A percentile compares a stretch with the other conserved stretches of the same genome.
phyloP scores from a whole-genome alignment of 2,797 vertebrate species.

The Steatocranus sp. region DNA sequence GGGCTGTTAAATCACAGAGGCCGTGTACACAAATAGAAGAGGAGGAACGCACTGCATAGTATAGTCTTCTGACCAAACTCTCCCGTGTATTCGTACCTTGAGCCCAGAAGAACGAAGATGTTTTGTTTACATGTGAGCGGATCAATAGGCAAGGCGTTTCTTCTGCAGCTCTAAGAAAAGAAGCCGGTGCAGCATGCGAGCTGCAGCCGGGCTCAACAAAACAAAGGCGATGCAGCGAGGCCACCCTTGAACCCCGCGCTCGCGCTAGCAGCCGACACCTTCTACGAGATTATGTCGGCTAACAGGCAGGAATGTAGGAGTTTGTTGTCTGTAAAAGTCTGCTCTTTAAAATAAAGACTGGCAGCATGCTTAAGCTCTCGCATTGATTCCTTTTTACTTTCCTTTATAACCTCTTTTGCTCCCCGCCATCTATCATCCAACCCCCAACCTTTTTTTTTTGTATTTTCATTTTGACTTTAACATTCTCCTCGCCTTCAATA shows the following conservation, averaged over 20 bases:
- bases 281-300: constrained; percentile 10
- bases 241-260: constrained; percentile 36
- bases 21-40: constrained; percentile 48
- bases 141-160: constrained; percentile 57
- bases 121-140: constrained; percentile 51
- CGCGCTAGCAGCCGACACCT: constrained; percentile 17
- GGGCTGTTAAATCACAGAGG: constrained; percentile 39
- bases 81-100: constrained; percentile 52
- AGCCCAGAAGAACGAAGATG: constrained; percentile 34
- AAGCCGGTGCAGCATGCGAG: constrained; percentile 6
- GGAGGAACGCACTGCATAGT: constrained; percentile 14
- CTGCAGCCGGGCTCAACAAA: constrained; percentile 15
- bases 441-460: not conserved
- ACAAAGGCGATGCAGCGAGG: constrained; percentile 33
- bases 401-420: not conserved
- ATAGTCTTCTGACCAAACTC: constrained; percentile 24
- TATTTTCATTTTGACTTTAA: constrained; percentile 9
- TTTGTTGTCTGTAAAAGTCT: constrained; percentile 32
- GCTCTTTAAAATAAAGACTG: constrained; percentile 41
- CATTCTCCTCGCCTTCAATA: constrained; percentile 30
- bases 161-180: constrained; percentile 54
- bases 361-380: not conserved
- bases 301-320: constrained; percentile 38
- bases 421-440: not conserved
- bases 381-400: not conserved